These are phyloP conservation scores for Gisinianus flammeolus DNA, from an alignment of 2,888 invertebrate genomes.

Conservation along the genomic window DNA sequence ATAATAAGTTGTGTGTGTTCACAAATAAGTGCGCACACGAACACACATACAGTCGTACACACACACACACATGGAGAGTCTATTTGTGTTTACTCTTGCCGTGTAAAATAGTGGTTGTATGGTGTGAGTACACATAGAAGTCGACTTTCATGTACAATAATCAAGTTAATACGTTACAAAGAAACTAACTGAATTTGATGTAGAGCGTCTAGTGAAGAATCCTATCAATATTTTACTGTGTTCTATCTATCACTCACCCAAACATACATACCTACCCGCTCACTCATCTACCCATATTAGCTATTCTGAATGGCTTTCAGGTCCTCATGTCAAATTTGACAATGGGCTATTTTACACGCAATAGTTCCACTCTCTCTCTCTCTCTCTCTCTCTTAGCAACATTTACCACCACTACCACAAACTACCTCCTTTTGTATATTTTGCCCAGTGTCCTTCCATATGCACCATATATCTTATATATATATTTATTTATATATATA, in stretches of 20 bases:
- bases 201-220: neutral
- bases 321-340: constrained; percentile 44
- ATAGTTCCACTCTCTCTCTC: constrained; percentile 43
- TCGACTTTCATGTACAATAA: constrained; percentile 3
- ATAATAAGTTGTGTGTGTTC: neutral
- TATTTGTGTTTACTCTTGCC: neutral
- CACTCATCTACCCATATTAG: constrained; percentile 20
- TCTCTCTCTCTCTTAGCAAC: constrained; percentile 46
- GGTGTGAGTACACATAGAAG: constrained; percentile 11
- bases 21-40: neutral
- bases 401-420: constrained; percentile 31
- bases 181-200: neutral
- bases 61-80: no score
- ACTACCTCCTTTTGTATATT: no score
- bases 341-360: constrained; percentile 59
- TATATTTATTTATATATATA: no score
- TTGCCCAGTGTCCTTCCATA: no score
- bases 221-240: constrained; percentile 33
- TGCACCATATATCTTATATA: no score
- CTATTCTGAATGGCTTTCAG: constrained; percentile 23
- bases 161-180: constrained; percentile 19
- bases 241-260: neutral
- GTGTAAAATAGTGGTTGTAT: constrained; percentile 12
- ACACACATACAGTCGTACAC: neutral
- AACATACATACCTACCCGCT: neutral